phyloP scores from a whole-genome alignment of 2,113 vertebrate genomes.

The Calidris pugnax region DNA sequence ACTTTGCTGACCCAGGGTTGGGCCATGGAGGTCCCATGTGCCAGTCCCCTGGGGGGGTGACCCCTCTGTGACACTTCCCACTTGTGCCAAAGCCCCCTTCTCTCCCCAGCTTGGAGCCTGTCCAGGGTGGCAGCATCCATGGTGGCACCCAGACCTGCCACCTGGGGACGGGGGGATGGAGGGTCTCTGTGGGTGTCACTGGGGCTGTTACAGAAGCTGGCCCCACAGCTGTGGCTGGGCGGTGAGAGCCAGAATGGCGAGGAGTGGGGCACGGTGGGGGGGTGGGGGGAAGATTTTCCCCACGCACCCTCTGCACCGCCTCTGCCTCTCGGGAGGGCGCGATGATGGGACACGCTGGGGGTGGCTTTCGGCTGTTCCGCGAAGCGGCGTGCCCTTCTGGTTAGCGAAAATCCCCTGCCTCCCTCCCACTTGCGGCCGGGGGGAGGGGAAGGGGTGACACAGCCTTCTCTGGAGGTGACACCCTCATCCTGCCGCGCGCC shows the following conservation, averaged over 20 bases:
- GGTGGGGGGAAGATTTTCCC: not conserved
- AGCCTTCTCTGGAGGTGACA: not conserved
- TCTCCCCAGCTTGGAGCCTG: not conserved
- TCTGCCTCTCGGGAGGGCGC: not conserved
- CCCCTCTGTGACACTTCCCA: fast-evolving
- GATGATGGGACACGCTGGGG: not conserved
- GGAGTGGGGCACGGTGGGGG: fast-evolving
- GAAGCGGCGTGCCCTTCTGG: not conserved
- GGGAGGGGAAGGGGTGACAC: not conserved
- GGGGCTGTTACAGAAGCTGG: not conserved
- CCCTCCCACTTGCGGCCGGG: fast-evolving
- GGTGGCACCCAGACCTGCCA: not conserved
- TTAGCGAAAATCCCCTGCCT: not conserved
- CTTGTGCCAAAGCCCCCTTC: not conserved
- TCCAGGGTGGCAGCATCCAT: fast-evolving
- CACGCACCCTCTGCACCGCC: not conserved
- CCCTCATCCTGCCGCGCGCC: fast-evolving
- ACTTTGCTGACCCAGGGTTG: not conserved
- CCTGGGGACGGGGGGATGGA: not conserved
- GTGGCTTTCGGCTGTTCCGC: not conserved
- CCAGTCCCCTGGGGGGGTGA: not conserved
- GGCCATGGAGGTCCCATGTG: not conserved
- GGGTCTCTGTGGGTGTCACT: not conserved
- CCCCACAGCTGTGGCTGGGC: not conserved
- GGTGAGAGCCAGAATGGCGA: fast-evolving